These are phyloP conservation scores for Sylvilagus floridanus DNA, from an alignment of 2,797 vertebrate species.

Conservation along the genomic window DNA sequence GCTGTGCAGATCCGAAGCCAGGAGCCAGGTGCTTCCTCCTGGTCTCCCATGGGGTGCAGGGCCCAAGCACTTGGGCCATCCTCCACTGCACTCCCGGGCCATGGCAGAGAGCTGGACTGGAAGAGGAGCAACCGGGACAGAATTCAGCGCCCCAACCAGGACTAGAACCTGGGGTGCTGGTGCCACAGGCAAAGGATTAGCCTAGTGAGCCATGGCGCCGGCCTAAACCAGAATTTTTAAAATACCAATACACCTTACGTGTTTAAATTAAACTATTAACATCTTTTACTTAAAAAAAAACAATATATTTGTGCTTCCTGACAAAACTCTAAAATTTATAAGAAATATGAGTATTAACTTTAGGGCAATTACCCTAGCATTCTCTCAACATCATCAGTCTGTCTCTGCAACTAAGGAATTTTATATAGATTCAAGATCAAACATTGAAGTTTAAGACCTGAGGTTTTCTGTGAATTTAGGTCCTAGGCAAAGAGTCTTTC, in stretches of 20 bases:
- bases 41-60: too few relatives aligned
- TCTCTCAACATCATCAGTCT: neutral
- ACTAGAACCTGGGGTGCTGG: too few relatives aligned
- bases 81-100: too few relatives aligned
- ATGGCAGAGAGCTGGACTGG: too few relatives aligned
- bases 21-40: too few relatives aligned
- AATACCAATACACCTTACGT: neutral
- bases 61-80: too few relatives aligned
- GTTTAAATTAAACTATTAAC: neutral
- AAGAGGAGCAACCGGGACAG: too few relatives aligned
- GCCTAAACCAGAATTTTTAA: neutral
- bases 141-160: too few relatives aligned
- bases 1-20: too few relatives aligned
- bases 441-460: neutral
- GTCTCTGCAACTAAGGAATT: neutral
- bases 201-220: too few relatives aligned
- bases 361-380: neutral
- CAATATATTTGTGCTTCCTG: neutral
- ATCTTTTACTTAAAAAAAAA: constrained; percentile 35
- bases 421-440: neutral
- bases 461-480: neutral
- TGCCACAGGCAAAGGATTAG: too few relatives aligned
- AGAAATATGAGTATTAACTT: neutral
- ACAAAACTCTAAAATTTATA: neutral
- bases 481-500: neutral